Conservation (phyloP, 2,797 vertebrate genomes). For the Coilia nasus region DNA sequence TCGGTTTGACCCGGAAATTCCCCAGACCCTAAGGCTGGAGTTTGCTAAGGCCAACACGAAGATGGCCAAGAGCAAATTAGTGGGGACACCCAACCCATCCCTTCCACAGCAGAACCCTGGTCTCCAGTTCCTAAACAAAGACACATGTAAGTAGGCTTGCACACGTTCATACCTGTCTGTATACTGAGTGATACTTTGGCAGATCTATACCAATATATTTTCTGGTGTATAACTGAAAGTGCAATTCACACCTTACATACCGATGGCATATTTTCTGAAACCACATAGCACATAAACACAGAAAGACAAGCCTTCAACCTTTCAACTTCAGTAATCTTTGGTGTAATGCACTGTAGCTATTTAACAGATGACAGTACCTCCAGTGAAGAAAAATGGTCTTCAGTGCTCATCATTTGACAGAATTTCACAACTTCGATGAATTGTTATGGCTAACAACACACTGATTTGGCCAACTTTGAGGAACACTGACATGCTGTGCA, state of each 20-base stretch:
- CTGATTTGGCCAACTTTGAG: background rate
- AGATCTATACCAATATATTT: no score
- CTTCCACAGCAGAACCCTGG: slow-evolving; percentile 89
- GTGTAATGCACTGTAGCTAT: background rate
- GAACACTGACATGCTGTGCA: background rate
- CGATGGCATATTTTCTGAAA: no score
- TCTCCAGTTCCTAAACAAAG: slow-evolving; percentile 92
- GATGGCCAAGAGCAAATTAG: slow-evolving; percentile 97
- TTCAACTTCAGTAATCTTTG: background rate
- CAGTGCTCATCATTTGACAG: background rate
- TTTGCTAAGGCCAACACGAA: slow-evolving; percentile 98
- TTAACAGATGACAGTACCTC: background rate
- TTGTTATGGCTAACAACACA: background rate
- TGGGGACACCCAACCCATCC: slow-evolving; percentile 91
- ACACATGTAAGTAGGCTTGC: slow-evolving; percentile 86
- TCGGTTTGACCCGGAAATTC: slow-evolving; percentile 94
- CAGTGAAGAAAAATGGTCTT: background rate
- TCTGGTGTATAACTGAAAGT: no score
- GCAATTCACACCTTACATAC: no score
- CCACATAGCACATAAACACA: no score
- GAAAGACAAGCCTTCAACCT: background rate
- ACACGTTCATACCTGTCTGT: background rate
- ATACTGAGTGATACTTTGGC: background rate
- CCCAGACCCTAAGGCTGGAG: slow-evolving; percentile 92
- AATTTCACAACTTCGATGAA: background rate